These are phyloP conservation scores for Palythoa grandiflora DNA, from an alignment of 92 coral and sea anemone genomes.

Conservation along the genomic window DNA sequence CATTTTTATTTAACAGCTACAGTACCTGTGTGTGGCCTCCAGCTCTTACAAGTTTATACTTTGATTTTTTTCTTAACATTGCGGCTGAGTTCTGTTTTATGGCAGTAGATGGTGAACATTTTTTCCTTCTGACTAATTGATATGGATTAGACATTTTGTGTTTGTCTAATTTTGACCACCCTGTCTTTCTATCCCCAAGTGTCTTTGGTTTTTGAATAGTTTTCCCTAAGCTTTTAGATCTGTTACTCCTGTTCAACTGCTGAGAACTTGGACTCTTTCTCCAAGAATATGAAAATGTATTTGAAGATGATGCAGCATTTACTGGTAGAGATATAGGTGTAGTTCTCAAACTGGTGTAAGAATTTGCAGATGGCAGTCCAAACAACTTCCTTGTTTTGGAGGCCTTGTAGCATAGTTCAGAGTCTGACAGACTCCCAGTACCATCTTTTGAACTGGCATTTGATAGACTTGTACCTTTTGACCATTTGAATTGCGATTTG, in stretches of 20 bases:
- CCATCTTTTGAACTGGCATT: background rate
- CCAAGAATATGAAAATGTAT: conserved; percentile 13
- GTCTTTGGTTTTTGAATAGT: background rate
- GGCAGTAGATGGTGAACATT: background rate
- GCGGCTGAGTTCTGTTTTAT: background rate
- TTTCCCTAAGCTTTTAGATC: background rate
- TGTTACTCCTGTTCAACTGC: background rate
- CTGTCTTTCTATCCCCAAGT: background rate
- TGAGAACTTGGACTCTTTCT: background rate
- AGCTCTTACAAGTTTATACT: conserved; percentile 38
- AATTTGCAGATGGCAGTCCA: background rate
- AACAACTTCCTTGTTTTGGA: background rate
- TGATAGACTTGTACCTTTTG: background rate
- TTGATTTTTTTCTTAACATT: conserved; percentile 3
- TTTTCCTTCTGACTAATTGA: background rate
- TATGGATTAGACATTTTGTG: background rate
- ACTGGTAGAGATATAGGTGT: background rate
- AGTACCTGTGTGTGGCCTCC: background rate
- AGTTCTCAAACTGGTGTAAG: conserved; percentile 7
- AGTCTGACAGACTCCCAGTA: conserved; percentile 32
- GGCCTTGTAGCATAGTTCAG: conserved; percentile 23
- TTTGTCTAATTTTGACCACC: conserved; percentile 15
- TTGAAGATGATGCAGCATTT: background rate
- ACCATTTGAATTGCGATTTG: conserved; percentile 40
- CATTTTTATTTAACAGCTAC: no score